Evolutionary conservation across 2,888 invertebrate species (phyloP).

Genomic region (Melieria picta): DNA sequence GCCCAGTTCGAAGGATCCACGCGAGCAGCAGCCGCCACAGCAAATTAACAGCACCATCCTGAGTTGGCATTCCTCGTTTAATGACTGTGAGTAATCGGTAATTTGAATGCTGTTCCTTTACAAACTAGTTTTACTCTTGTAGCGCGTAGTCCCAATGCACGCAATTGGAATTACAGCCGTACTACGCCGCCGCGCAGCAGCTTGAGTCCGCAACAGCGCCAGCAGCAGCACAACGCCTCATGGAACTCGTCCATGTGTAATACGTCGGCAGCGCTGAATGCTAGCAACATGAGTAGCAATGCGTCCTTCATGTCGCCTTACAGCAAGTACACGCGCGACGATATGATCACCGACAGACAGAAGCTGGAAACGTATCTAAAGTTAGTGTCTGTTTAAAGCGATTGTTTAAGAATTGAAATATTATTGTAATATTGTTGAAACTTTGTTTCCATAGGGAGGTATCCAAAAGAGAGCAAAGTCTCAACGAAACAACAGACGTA

Average conservation of each 20-base stretch:
- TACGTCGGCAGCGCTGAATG: conserved; percentile 46
- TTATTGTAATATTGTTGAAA: not conserved
- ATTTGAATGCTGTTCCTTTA: not conserved
- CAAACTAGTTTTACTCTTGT: not conserved
- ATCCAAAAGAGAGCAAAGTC: conserved; percentile 54
- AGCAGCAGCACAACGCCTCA: conserved; percentile 46
- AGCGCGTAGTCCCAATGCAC: conserved; percentile 45
- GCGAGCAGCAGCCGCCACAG: conserved; percentile 27
- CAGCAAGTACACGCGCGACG: conserved; percentile 58
- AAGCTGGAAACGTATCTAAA: conserved; percentile 67
- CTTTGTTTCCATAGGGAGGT: conserved; percentile 47
- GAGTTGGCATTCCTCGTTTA: conserved; percentile 66
- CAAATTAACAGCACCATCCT: conserved; percentile 56
- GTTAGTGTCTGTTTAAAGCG: conserved; percentile 51
- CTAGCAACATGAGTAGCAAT: conserved; percentile 55
- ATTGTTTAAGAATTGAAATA: not conserved
- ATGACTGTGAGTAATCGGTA: conserved; percentile 54
- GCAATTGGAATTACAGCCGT: conserved; percentile 56
- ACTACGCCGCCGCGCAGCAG: conserved; percentile 57
- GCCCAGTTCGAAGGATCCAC: conserved; percentile 31
- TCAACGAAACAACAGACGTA: conserved; percentile 52
- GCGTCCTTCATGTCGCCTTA: conserved; percentile 60
- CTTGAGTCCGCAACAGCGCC: conserved; percentile 52
- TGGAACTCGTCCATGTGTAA: conserved; percentile 55
- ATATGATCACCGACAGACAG: conserved; percentile 68